Percentiles rank a stretch among this genome's conserved stretches.
phyloP scores from a whole-genome alignment of 2,113 vertebrate species.

The Taxidea taxus region DNA sequence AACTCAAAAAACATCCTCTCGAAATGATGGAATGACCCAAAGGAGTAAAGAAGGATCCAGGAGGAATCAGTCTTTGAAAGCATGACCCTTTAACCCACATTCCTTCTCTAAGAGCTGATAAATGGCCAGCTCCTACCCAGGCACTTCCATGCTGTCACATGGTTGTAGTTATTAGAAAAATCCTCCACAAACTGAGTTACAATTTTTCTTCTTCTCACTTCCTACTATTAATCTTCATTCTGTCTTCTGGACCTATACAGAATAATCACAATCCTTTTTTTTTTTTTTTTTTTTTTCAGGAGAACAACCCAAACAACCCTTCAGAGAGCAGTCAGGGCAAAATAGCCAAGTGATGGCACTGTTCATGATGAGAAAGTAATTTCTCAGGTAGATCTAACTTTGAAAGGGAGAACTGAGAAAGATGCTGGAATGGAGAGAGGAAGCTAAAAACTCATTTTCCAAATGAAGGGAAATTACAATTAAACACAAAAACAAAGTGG shows the following conservation, averaged over 20 bases:
- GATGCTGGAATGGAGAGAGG: not conserved
- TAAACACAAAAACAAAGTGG: not conserved
- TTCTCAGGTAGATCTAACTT: not conserved
- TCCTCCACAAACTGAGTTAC: conserved; percentile 32
- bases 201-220: conserved; percentile 44
- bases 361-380: not conserved
- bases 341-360: conserved; percentile 15
- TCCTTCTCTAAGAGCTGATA: not conserved
- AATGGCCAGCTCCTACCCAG: not conserved
- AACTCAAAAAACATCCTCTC: not conserved
- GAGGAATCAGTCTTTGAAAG: not conserved
- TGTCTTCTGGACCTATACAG: not conserved
- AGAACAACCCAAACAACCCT: conserved; percentile 56
- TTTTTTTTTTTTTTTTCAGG: conserved; percentile 40
- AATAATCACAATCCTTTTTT: conserved; percentile 50
- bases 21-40: not conserved
- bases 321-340: conserved; percentile 35
- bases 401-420: not conserved
- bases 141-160: not conserved
- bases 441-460: not conserved
- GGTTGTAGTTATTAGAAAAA: conserved; percentile 44
- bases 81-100: not conserved
- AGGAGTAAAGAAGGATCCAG: not conserved
- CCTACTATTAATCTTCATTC: conserved; percentile 51
- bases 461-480: conserved; percentile 30